phyloP scores from a whole-genome alignment of 64 coral and sea anemone species.

The Actinia tenebrosa region DNA sequence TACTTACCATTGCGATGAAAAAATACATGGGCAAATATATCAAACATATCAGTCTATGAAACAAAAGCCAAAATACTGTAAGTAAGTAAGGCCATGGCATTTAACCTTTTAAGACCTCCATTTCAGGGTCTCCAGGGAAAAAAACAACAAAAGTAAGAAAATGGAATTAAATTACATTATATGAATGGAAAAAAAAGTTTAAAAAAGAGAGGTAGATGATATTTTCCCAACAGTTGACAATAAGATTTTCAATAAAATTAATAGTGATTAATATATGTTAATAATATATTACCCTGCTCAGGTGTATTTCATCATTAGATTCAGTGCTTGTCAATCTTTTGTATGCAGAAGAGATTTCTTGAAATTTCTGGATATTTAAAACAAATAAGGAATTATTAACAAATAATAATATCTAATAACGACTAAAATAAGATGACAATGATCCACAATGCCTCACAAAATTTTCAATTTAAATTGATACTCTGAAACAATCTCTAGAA shows the following conservation, averaged over 20 bases:
- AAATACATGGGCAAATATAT: slow-evolving; percentile 97
- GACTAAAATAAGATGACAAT: no score
- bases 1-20: slow-evolving; percentile 87
- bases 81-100: not conserved
- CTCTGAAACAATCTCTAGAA: no score
- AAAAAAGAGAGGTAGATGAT: no score
- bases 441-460: no score
- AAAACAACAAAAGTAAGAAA: no score
- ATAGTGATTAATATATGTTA: not conserved
- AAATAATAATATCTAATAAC: not conserved
- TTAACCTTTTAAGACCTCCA: no score
- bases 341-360: slow-evolving; percentile 97
- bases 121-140: no score
- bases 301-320: slow-evolving; percentile 68
- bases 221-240: no score
- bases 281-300: slow-evolving; percentile 53
- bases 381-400: not conserved
- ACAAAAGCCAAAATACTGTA: not conserved
- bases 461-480: no score
- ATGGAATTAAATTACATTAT: no score
- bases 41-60: slow-evolving; percentile 98
- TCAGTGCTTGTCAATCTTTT: slow-evolving; percentile 93
- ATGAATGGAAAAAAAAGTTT: no score
- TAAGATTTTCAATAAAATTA: not conserved
- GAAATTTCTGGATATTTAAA: slow-evolving; percentile 84